Evolutionary conservation across 2,797 vertebrate genomes (phyloP).

Genomic region (Kryptolebias ocellatus): DNA sequence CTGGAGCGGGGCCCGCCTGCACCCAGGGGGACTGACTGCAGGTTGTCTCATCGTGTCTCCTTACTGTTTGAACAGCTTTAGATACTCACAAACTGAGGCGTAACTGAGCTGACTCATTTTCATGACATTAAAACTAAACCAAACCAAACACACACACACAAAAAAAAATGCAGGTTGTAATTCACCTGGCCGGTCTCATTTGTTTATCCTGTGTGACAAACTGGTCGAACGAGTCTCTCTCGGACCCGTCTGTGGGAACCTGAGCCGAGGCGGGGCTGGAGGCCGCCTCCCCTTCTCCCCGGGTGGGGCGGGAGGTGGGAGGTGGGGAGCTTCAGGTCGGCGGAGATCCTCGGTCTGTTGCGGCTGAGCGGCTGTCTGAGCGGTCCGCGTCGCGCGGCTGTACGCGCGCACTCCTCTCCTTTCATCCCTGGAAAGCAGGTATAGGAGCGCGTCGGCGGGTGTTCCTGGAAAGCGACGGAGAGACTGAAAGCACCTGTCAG

Average conservation of each 20-base stretch:
- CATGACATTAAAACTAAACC: background rate
- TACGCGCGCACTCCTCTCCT: background rate
- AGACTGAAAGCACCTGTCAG: slow-evolving; percentile 20
- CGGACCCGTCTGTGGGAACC: too few relatives aligned
- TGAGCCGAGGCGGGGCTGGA: slow-evolving; percentile 26
- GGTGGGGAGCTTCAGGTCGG: background rate
- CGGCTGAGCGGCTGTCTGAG: background rate
- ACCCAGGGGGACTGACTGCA: too few relatives aligned
- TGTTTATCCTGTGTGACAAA: background rate
- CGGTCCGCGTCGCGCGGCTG: background rate
- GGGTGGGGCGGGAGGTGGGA: background rate
- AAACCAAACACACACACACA: background rate
- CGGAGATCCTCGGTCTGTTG: background rate
- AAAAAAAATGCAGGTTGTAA: background rate
- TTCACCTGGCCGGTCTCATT: background rate
- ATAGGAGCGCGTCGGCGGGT: background rate
- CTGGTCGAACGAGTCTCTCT: background rate
- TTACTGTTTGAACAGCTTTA: too few relatives aligned
- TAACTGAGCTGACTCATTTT: background rate
- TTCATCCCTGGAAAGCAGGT: slow-evolving; percentile 12
- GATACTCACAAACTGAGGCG: too few relatives aligned
- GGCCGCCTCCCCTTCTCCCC: slow-evolving; percentile 24
- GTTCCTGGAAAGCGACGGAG: slow-evolving; percentile 11
- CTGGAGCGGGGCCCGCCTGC: too few relatives aligned
- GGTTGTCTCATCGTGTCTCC: too few relatives aligned